Evolutionary conservation across 1,140 invertebrate genomes (phyloP).

Genomic region (Leptinotarsa texana): DNA sequence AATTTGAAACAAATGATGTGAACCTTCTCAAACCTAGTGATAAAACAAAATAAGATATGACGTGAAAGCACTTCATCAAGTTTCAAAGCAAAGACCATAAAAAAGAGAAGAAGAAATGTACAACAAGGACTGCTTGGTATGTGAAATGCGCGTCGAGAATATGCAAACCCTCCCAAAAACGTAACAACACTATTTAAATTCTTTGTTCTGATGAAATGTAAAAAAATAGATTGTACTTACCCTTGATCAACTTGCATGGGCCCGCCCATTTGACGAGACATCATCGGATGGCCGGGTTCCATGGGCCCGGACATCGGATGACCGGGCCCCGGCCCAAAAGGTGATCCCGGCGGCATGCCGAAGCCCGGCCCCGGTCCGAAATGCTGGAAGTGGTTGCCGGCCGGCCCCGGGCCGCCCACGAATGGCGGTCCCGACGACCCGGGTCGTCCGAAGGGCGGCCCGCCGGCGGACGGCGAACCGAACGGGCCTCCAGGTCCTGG

Average conservation of each 20-base stretch:
- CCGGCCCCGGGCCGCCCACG: conserved; percentile 61
- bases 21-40: too few relatives aligned
- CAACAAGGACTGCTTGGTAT: too few relatives aligned
- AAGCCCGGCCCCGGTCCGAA: conserved; percentile 68
- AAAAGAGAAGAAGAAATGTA: too few relatives aligned
- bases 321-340: conserved; percentile 66
- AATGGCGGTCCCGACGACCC: conserved; percentile 72
- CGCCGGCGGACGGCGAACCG: conserved; percentile 68
- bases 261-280: conserved; percentile 65
- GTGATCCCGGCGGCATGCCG: conserved; percentile 71
- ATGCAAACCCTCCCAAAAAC: too few relatives aligned
- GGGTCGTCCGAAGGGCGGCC: conserved; percentile 67
- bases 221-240: conserved; percentile 58
- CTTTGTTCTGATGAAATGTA: too few relatives aligned
- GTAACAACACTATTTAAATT: too few relatives aligned
- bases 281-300: conserved; percentile 65
- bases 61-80: too few relatives aligned
- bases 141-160: too few relatives aligned
- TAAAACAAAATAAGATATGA: too few relatives aligned
- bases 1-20: too few relatives aligned
- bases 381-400: conserved; percentile 65
- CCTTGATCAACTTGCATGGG: conserved; percentile 73
- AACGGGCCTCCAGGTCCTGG: conserved; percentile 62
- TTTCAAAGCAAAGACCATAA: background rate
- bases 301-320: conserved; percentile 66